A percentile compares a stretch with the other conserved stretches of the same genome.
These are phyloP conservation scores for Mellilla xanthometata DNA, from an alignment of 2,888 invertebrate genomes.

Conservation along the genomic window DNA sequence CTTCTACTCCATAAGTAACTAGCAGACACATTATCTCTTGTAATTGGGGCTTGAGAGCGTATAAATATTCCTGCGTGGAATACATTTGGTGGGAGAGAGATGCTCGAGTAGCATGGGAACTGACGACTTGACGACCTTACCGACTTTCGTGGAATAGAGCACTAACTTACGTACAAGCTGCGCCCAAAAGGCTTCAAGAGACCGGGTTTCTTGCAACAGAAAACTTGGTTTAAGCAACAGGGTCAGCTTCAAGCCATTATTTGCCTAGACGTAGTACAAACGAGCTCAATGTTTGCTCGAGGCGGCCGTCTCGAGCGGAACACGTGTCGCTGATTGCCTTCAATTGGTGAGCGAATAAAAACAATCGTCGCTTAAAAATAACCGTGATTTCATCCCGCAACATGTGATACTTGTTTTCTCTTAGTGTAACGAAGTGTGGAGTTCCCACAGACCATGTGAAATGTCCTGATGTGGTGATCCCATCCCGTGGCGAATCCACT, in stretches of 20 bases:
- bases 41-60: conserved; percentile 67
- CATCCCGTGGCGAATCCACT: conserved; percentile 59
- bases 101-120: conserved; percentile 44
- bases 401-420: conserved; percentile 76
- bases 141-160: background rate
- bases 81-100: conserved; percentile 33
- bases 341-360: conserved; percentile 83
- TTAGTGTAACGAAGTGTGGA: conserved; percentile 54
- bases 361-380: conserved; percentile 82
- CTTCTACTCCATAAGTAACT: conserved; percentile 54
- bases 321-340: conserved; percentile 81
- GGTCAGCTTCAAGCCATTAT: conserved; percentile 38
- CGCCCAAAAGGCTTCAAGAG: conserved; percentile 6
- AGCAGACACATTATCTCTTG: conserved; percentile 64
- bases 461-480: conserved; percentile 59
- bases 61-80: conserved; percentile 58
- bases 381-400: conserved; percentile 79
- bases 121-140: conserved; percentile 6
- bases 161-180: conserved; percentile 24
- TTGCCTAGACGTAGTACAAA: conserved; percentile 50
- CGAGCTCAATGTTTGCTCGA: conserved; percentile 69
- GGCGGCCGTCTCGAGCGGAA: conserved; percentile 68
- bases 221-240: conserved; percentile 11
- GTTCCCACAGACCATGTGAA: conserved; percentile 77
- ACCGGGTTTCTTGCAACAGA: conserved; percentile 12